A percentile compares a stretch with the other conserved stretches of the same genome.
Evolutionary conservation across 37 sponge, comb jelly and placozoan species (phyloP).

Genomic region (Amphimedon queenslandica): DNA sequence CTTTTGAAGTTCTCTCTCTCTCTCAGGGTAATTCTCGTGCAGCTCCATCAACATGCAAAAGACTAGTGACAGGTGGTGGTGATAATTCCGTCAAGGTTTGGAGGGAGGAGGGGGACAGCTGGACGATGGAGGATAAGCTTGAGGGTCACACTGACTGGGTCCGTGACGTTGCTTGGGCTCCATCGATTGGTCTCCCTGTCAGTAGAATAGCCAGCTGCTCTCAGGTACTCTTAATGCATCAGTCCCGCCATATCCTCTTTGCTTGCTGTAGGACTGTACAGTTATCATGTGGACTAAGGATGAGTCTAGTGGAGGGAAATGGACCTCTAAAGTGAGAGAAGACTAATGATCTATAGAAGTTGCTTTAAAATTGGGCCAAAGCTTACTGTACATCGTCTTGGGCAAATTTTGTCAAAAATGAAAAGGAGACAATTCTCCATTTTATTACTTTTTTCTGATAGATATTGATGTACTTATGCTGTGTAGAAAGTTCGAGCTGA

Average conservation of each 20-base stretch:
- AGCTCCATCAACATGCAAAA: conserved; percentile 39
- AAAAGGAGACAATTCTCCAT: no score
- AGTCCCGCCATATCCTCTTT: no score
- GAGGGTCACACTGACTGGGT: conserved; percentile 97
- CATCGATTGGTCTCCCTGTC: conserved; percentile 84
- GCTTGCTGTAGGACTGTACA: no score
- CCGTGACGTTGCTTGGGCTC: conserved; percentile 96
- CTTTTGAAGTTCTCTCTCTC: neutral
- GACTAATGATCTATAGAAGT: no score
- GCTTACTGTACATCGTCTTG: no score
- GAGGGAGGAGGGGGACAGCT: conserved; percentile 80
- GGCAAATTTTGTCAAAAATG: no score
- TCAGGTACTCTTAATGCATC: no score
- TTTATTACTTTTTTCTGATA: no score
- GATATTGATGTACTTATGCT: no score
- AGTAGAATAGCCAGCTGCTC: conserved; percentile 92
- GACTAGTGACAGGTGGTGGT: conserved; percentile 94
- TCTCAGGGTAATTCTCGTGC: conserved; percentile 46
- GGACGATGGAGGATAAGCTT: conserved; percentile 73
- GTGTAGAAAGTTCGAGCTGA: no score
- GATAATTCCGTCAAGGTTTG: conserved; percentile 93
- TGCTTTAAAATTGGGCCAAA: no score
- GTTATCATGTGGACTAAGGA: conserved; percentile 89
- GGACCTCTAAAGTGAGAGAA: conserved; percentile 67
- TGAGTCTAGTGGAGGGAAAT: conserved; percentile 55